phyloP scores from a whole-genome alignment of 2,113 vertebrate species.

The Hippocampus guttulatus region DNA sequence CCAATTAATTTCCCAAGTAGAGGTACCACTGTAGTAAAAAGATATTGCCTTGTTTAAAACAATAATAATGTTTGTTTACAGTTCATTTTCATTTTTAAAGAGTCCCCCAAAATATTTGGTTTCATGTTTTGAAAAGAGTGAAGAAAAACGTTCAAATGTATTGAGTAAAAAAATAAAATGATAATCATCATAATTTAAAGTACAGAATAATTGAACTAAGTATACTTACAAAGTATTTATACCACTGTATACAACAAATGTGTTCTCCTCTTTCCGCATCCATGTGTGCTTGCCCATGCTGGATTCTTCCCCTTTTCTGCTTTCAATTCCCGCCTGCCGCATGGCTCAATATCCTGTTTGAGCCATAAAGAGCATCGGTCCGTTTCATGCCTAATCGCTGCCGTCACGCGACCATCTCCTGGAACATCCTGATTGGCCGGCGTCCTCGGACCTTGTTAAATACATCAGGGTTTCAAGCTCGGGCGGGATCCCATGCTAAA shows the following conservation, averaged over 20 bases:
- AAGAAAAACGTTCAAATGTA: no score
- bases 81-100: no score
- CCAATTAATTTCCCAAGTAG: no score
- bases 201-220: no score
- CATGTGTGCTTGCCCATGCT: constrained; percentile 22
- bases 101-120: no score
- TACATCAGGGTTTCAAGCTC: constrained; percentile 37
- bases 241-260: background rate
- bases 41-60: no score
- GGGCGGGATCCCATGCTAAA: constrained; percentile 25
- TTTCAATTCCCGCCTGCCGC: constrained; percentile 25
- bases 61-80: no score
- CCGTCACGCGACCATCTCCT: constrained; percentile 30
- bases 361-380: background rate
- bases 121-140: no score
- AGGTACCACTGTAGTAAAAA: no score
- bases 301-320: constrained; percentile 27
- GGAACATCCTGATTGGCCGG: constrained; percentile 4
- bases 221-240: no score
- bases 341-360: constrained; percentile 26
- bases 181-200: no score
- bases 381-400: constrained; percentile 4
- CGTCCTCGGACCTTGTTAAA: constrained; percentile 47
- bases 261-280: constrained; percentile 17
- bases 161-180: no score